Conservation (phyloP, 2,797 vertebrate genomes). For the Mallotus villosus region DNA sequence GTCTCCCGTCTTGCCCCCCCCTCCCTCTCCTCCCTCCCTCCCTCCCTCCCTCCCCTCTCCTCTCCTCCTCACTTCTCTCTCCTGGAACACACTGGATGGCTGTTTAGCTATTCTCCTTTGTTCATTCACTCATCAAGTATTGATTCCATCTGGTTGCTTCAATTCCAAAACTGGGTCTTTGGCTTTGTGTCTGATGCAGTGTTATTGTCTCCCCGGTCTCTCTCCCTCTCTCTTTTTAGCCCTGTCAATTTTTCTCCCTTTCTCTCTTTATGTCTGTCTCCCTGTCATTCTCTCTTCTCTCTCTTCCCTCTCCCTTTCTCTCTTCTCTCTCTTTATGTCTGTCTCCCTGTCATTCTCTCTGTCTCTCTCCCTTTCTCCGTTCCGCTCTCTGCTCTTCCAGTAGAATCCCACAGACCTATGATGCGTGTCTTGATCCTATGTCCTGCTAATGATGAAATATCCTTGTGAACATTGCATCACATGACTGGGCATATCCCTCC, state of each 20-base stretch:
- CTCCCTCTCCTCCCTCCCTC: neutral
- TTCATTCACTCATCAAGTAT: conserved; percentile 16
- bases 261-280: no score
- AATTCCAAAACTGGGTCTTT: neutral
- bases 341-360: no score
- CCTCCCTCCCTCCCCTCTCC: neutral
- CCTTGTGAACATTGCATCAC: neutral
- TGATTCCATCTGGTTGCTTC: conserved; percentile 9
- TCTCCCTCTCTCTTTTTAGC: neutral
- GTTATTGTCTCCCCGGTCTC: neutral
- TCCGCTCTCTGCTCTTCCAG: neutral
- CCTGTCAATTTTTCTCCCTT: no score
- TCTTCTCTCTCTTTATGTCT: no score
- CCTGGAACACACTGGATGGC: neutral
- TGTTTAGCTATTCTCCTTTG: conserved; percentile 6
- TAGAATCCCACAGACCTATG: neutral
- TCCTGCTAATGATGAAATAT: neutral
- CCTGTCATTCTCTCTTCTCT: no score
- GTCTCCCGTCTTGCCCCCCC: neutral
- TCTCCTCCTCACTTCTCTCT: neutral
- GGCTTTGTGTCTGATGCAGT: neutral
- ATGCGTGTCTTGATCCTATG: neutral
- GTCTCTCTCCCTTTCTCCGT: no score
- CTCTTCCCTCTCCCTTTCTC: no score
- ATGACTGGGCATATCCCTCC: neutral